Evolutionary conservation across 2,888 invertebrate genomes (phyloP).

Genomic region (Melitaea athalia): DNA sequence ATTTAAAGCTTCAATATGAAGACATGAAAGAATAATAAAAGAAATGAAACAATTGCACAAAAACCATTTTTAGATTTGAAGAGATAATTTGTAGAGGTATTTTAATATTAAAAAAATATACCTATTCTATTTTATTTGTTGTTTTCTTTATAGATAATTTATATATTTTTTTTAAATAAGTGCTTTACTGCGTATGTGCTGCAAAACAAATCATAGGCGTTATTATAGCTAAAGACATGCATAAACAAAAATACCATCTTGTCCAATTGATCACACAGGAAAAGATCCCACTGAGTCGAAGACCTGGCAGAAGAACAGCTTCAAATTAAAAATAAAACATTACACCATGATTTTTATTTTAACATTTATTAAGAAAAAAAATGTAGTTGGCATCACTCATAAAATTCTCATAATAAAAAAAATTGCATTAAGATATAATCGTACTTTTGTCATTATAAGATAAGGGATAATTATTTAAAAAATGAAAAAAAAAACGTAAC

Average conservation of each 20-base stretch:
- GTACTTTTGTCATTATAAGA: neutral
- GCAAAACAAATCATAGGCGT: neutral
- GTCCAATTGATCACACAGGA: slow-evolving; percentile 39
- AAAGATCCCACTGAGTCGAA: slow-evolving; percentile 38
- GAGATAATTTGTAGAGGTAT: neutral
- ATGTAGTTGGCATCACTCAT: neutral
- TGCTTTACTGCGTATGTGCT: neutral
- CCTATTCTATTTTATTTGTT: neutral
- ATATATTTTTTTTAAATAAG: neutral
- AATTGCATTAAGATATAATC: neutral
- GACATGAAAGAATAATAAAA: too few species aligned
- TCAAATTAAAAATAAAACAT: slow-evolving; percentile 18
- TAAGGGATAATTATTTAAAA: neutral
- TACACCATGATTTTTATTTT: neutral
- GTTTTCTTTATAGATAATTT: neutral
- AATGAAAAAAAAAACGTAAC: neutral
- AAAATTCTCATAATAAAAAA: neutral
- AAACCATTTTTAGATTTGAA: neutral
- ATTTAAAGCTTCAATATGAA: too few species aligned
- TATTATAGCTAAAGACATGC: slow-evolving; percentile 20
- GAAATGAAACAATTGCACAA: too few species aligned
- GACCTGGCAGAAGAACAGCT: slow-evolving; percentile 37
- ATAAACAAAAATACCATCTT: slow-evolving; percentile 40
- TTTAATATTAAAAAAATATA: neutral
- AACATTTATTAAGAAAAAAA: neutral